Evolutionary conservation across 1,140 invertebrate genomes (phyloP).

Genomic region (Ridgeia piscesae): DNA sequence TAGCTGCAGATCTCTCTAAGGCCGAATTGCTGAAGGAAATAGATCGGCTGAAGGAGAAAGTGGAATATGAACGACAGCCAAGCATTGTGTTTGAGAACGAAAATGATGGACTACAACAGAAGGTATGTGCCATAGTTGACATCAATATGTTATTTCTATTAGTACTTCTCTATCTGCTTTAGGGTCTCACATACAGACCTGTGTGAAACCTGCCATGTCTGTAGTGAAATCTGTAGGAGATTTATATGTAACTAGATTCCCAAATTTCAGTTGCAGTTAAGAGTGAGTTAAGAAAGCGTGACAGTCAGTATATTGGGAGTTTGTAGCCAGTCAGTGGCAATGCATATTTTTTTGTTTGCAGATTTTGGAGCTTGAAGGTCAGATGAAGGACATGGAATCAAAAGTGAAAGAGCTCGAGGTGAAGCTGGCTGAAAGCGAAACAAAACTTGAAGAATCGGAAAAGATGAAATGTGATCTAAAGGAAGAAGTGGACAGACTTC

Average conservation of each 20-base stretch:
- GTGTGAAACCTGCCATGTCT: too few species aligned
- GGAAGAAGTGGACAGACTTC: background rate
- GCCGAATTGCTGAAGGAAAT: slow-evolving; percentile 51
- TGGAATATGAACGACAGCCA: slow-evolving; percentile 46
- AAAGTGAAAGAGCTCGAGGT: background rate
- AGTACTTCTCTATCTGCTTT: too few species aligned
- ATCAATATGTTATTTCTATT: background rate
- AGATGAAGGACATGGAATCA: background rate
- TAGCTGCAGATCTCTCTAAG: slow-evolving; percentile 38
- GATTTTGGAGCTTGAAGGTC: background rate
- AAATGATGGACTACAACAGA: slow-evolving; percentile 33
- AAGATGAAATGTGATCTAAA: background rate
- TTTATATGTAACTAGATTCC: too few species aligned
- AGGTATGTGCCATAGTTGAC: slow-evolving; percentile 28
- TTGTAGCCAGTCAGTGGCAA: background rate
- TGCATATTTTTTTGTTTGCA: background rate
- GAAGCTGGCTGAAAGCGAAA: background rate
- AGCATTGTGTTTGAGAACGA: slow-evolving; percentile 40
- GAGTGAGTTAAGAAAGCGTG: too few species aligned
- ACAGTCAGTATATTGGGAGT: too few species aligned
- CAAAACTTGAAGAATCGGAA: background rate
- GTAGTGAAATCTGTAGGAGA: too few species aligned
- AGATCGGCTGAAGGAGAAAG: slow-evolving; percentile 53
- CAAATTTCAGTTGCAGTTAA: too few species aligned
- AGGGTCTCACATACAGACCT: too few species aligned